These are phyloP conservation scores for Cheumatopsyche charites DNA, from an alignment of 1,140 invertebrate genomes.

Conservation along the genomic window DNA sequence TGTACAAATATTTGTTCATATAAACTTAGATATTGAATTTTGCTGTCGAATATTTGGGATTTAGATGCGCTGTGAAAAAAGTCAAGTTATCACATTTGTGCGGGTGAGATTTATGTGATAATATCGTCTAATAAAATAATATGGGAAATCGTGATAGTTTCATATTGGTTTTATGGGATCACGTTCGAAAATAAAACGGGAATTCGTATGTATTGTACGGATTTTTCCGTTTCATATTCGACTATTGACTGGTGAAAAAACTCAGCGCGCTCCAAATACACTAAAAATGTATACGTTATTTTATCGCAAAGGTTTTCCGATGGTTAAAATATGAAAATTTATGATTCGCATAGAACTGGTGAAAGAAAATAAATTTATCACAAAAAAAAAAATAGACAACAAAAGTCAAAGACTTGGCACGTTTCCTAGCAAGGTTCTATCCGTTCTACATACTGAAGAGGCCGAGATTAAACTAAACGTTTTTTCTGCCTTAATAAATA, in stretches of 20 bases:
- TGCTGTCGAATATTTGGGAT: neutral
- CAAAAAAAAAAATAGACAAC: slow-evolving; percentile 1
- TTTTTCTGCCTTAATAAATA: neutral
- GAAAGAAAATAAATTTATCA: too few species aligned
- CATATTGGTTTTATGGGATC: too few species aligned
- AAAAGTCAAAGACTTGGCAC: neutral
- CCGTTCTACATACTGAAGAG: neutral
- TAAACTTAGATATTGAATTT: neutral
- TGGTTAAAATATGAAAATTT: slow-evolving; percentile 19
- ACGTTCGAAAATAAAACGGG: neutral
- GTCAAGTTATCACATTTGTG: neutral
- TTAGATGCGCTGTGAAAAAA: neutral
- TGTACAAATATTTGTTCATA: neutral
- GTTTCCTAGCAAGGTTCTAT: neutral
- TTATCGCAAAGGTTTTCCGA: neutral
- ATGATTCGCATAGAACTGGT: neutral
- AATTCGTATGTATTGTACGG: neutral
- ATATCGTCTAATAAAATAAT: too few species aligned
- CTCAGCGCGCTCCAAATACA: neutral
- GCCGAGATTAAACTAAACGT: slow-evolving; percentile 2
- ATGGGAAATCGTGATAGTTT: too few species aligned
- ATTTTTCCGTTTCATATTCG: slow-evolving; percentile 1
- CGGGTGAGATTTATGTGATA: neutral
- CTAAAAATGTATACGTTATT: neutral
- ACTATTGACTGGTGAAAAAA: neutral